phyloP scores from a whole-genome alignment of 1,140 invertebrate genomes.

The Drosophila orena region DNA sequence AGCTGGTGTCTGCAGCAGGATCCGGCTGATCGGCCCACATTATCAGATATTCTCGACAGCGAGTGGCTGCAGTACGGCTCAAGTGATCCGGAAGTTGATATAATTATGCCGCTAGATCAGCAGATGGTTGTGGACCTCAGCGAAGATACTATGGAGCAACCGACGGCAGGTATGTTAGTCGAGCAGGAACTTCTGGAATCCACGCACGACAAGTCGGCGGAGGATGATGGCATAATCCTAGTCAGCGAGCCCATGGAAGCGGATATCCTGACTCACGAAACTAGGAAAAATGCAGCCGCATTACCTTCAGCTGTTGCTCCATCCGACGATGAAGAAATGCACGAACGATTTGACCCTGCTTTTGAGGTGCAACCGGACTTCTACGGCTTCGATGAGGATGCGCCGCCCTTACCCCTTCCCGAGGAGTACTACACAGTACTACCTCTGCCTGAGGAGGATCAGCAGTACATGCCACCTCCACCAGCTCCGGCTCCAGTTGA shows the following conservation, averaged over 20 bases:
- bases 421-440: conserved; percentile 35
- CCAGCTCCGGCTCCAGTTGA: conserved; percentile 16
- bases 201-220: not conserved
- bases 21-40: conserved; percentile 89
- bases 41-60: conserved; percentile 88
- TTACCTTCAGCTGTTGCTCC: not conserved
- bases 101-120: conserved; percentile 32
- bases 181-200: not conserved
- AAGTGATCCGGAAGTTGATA: conserved; percentile 44
- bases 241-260: conserved; percentile 3
- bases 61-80: conserved; percentile 87
- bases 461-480: conserved; percentile 7
- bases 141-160: conserved; percentile 55
- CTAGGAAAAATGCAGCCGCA: not conserved
- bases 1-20: conserved; percentile 91
- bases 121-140: conserved; percentile 59
- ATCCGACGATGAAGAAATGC: conserved; percentile 30
- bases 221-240: conserved; percentile 15
- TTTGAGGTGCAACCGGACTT: conserved; percentile 38
- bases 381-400: conserved; percentile 55
- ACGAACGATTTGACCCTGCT: conserved; percentile 26
- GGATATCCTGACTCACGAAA: not conserved
- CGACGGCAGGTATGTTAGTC: conserved; percentile 8
- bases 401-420: conserved; percentile 28
- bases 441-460: conserved; percentile 12